These are phyloP conservation scores for Triplophysa rosa DNA, from an alignment of 2,113 vertebrate genomes.

Conservation along the genomic window DNA sequence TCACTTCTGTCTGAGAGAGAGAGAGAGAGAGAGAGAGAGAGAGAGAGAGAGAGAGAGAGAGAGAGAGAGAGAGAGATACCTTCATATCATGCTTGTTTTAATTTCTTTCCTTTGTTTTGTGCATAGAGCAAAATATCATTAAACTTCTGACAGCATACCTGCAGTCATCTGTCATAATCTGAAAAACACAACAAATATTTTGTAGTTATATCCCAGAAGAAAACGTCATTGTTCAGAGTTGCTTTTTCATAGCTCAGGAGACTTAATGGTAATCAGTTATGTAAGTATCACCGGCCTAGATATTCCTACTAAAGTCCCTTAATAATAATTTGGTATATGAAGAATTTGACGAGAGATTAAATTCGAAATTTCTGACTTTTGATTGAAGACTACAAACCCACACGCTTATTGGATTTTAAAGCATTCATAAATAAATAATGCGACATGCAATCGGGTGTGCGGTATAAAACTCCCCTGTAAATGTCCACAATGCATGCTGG, in stretches of 20 bases:
- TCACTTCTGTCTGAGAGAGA: conserved; percentile 66
- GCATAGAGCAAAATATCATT: not conserved
- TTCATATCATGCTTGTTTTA: not conserved
- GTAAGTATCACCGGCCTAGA: no score
- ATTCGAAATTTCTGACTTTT: no score
- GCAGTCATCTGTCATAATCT: not conserved
- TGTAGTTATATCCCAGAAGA: not conserved
- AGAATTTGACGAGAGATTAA: no score
- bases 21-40: no score
- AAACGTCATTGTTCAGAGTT: no score
- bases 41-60: no score
- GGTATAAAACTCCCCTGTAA: not conserved
- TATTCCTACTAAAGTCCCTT: no score
- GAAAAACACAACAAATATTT: not conserved
- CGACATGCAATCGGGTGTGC: no score
- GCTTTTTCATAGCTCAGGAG: no score
- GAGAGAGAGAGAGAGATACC: not conserved
- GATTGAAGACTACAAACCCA: not conserved
- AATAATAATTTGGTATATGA: no score
- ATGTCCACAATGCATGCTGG: not conserved
- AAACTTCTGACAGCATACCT: not conserved
- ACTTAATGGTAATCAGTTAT: no score
- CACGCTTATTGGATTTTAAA: not conserved
- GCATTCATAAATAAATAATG: no score
- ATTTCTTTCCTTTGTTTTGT: not conserved